A percentile compares a stretch with the other conserved stretches of the same genome.
Evolutionary conservation across 2,888 invertebrate species (phyloP).

Genomic region (Acanthopleura granulata): DNA sequence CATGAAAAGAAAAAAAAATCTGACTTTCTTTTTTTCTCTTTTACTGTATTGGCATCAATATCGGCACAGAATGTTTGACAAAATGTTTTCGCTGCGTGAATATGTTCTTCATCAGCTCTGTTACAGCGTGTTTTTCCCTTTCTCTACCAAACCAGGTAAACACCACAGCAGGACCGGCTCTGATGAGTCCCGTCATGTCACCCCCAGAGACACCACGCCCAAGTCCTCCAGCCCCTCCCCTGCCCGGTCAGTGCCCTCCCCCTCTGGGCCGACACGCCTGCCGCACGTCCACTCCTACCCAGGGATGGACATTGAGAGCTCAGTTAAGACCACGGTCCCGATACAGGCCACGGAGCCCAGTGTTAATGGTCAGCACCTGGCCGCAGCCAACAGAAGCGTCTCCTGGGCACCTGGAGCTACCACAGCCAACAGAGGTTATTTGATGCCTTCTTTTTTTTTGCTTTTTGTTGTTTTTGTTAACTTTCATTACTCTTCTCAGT

Average conservation of each 20-base stretch:
- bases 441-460: not conserved
- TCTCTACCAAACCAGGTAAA: not conserved
- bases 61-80: too few relatives aligned
- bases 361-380: not conserved
- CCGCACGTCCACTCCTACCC: conserved; percentile 57
- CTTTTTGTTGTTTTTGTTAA: not conserved
- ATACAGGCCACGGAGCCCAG: not conserved
- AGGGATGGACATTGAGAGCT: conserved; percentile 36
- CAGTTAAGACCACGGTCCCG: not conserved
- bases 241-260: conserved; percentile 8
- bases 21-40: too few relatives aligned
- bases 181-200: conserved; percentile 47
- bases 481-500: not conserved
- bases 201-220: conserved; percentile 9
- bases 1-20: too few relatives aligned
- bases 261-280: conserved; percentile 26
- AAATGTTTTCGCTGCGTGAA: too few relatives aligned
- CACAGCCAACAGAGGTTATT: not conserved
- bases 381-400: not conserved
- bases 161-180: conserved; percentile 48
- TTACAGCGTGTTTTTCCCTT: too few relatives aligned
- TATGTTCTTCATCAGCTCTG: too few relatives aligned
- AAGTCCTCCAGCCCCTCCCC: not conserved
- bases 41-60: too few relatives aligned
- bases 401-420: conserved; percentile 1